Base-by-base conservation (phyloP, 2,888 invertebrate species). In the Diaperis boleti region DNA sequence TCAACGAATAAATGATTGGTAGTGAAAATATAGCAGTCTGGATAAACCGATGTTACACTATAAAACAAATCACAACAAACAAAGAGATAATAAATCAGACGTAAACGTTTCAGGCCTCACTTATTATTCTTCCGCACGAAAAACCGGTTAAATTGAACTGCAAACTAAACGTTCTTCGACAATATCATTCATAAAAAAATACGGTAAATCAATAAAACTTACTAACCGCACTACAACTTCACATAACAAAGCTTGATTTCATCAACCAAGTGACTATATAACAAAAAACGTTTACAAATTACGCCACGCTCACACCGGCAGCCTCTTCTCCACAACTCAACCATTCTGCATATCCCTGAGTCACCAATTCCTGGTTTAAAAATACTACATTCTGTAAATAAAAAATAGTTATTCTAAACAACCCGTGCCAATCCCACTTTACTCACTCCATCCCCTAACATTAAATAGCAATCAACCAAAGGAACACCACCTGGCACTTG, bases 281-380 rank as follows among this genome's bases (percentile, higher is more conserved):
- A 68, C 59, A 60, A 47, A 52, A 47, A 59, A 15, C 31, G 31
- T n/a, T 31, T 55, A 55, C 31, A 22, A 18, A 45, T 56, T 44
- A 45, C 45, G 56, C 56, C 20, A 56, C 45, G 14, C 22, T 45
- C 10, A 45, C 56, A 56, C 56, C 69, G 4, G 71, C 65, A 26
- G 67, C 70, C 31, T 68, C 69, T 7, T 71, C 69, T 29, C 69
- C 69, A 29, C 61, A 60, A 13, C 82, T 82, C 66, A 88, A 80
- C 89, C 92, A 92, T 77, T 90, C 89, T 50, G 94, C 95, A 75
- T 89, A 87, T 56, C 94, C 93, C 80, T 90, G 88, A 73, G 91
- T 90, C 73, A 94, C 92, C 76, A 96, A 84, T 83, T 94, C 94
- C 77, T 92, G 87, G 81, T 96, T 95, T 73, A 96, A 87, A 82